Evolutionary conservation across 2,113 vertebrate genomes (phyloP).

Genomic region (Cynoglossus semilaevis): DNA sequence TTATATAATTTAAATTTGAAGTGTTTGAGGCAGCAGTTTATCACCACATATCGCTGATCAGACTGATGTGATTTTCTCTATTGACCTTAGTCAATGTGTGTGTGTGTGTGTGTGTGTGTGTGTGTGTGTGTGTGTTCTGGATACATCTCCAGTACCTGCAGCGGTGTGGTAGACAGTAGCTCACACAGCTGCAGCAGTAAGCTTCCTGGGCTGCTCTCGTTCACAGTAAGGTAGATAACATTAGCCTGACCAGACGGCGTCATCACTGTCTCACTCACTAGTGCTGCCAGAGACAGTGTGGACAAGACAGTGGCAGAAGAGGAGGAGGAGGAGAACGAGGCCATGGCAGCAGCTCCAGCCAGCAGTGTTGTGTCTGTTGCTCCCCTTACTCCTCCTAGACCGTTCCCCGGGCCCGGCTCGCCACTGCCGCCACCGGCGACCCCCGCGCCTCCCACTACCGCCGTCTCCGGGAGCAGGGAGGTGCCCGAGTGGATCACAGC

Average conservation of each 20-base stretch:
- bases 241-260: constrained; percentile 83
- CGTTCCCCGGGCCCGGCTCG: constrained; percentile 71
- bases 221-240: constrained; percentile 86
- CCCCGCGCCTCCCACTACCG: constrained; percentile 63
- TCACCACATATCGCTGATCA: too few species aligned
- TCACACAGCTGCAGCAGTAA: constrained; percentile 91
- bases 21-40: too few species aligned
- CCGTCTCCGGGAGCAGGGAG: constrained; percentile 81
- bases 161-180: constrained; percentile 87
- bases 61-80: too few species aligned
- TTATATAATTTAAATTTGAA: too few species aligned
- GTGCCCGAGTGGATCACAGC: constrained; percentile 81
- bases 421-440: constrained; percentile 16
- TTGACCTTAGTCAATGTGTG: too few species aligned
- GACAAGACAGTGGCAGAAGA: constrained; percentile 23
- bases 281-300: constrained; percentile 61
- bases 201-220: constrained; percentile 90
- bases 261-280: constrained; percentile 79
- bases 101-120: too few species aligned
- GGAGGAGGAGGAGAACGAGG: constrained; percentile 55
- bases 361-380: constrained; percentile 48
- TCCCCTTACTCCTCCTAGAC: constrained; percentile 64
- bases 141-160: constrained; percentile 62
- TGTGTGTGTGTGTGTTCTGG: too few species aligned
- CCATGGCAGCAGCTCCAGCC: constrained; percentile 42